Percentiles rank a stretch among this genome's conserved stretches.
Conservation (phyloP, 2,888 invertebrate species). For the Tholera decimalis region DNA sequence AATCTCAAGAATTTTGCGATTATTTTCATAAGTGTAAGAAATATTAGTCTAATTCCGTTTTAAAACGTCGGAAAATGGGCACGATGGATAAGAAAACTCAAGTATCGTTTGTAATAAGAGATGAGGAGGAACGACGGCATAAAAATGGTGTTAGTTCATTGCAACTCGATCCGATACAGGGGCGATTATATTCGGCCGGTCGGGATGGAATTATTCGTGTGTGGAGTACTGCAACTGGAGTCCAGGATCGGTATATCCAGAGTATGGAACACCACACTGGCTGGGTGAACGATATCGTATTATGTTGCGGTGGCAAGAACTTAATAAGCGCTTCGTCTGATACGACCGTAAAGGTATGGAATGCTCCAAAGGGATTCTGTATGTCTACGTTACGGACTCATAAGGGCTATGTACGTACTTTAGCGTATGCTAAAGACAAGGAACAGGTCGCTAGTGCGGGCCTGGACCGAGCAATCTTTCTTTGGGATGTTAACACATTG, state of each 20-base stretch:
- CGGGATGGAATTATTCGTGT: conserved; percentile 99
- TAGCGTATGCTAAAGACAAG: conserved; percentile 99
- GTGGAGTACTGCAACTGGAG: conserved; percentile 93
- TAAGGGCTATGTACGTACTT: conserved; percentile 99
- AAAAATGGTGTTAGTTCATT: conserved; percentile 99
- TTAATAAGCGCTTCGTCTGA: conserved; percentile 99
- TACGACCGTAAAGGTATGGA: conserved; percentile 99
- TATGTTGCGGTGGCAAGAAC: conserved; percentile 99
- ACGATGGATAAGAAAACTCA: conserved; percentile 92
- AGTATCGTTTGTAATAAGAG: conserved; percentile 99
- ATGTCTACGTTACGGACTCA: conserved; percentile 99
- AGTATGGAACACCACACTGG: conserved; percentile 99
- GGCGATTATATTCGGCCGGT: conserved; percentile 98
- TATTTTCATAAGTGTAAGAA: conserved; percentile 60
- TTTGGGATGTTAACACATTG: conserved; percentile 99
- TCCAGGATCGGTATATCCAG: conserved; percentile 94
- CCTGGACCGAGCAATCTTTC: conserved; percentile 98
- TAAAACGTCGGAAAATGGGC: conserved; percentile 91
- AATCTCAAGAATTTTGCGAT: conserved; percentile 47
- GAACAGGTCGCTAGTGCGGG: conserved; percentile 99
- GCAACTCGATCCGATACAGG: conserved; percentile 97
- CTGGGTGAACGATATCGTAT: conserved; percentile 99
- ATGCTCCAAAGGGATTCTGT: conserved; percentile 99
- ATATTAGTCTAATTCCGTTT: conserved; percentile 74
- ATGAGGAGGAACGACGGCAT: conserved; percentile 98